Evolutionary conservation across 2,797 vertebrate genomes (phyloP).

Genomic region (Lindbergichthys nudifrons): DNA sequence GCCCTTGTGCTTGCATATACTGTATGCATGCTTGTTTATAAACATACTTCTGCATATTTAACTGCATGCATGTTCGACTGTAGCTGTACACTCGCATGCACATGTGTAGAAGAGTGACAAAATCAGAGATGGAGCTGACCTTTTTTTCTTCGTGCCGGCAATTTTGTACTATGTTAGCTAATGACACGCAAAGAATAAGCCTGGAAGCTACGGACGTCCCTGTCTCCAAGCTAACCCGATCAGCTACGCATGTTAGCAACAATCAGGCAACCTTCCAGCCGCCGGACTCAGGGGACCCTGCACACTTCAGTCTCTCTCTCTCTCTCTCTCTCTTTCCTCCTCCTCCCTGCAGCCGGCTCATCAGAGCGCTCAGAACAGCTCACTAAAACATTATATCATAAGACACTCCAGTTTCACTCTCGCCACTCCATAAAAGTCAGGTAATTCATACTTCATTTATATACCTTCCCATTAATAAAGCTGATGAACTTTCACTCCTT

Average conservation of each 20-base stretch:
- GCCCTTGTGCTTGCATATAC: slow-evolving; percentile 35
- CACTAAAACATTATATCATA: slow-evolving; percentile 84
- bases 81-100: not conserved
- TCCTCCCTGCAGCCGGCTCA: slow-evolving; percentile 67
- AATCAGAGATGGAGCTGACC: slow-evolving; percentile 69
- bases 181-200: slow-evolving; percentile 79
- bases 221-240: slow-evolving; percentile 81
- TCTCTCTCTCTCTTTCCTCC: slow-evolving; percentile 39
- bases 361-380: slow-evolving; percentile 78
- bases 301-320: slow-evolving; percentile 70
- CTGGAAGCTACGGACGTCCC: slow-evolving; percentile 79
- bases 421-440: slow-evolving; percentile 84
- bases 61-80: slow-evolving; percentile 1
- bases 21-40: slow-evolving; percentile 35
- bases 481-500: slow-evolving; percentile 84
- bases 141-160: slow-evolving; percentile 61
- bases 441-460: slow-evolving; percentile 85
- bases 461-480: slow-evolving; percentile 85
- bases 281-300: slow-evolving; percentile 79
- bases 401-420: slow-evolving; percentile 80
- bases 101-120: slow-evolving; percentile 34
- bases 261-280: slow-evolving; percentile 84
- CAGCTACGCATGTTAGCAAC: slow-evolving; percentile 83
- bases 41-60: slow-evolving; percentile 12
- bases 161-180: slow-evolving; percentile 69